A percentile compares a stretch with the other conserved stretches of the same genome.
These are phyloP conservation scores for Agrotis puta DNA, from an alignment of 2,888 invertebrate genomes.

Conservation along the genomic window DNA sequence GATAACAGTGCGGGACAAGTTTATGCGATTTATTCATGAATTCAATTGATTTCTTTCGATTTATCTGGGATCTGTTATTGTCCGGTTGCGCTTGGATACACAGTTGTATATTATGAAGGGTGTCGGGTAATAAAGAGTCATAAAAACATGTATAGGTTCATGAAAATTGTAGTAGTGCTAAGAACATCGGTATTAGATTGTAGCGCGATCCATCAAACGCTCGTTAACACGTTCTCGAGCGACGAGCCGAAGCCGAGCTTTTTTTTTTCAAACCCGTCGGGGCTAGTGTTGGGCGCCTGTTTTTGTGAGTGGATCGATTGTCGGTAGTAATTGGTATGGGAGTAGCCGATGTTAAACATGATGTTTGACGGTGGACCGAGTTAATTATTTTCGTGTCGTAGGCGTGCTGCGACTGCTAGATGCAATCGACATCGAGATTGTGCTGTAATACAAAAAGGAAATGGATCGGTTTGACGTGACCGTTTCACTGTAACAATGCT, in stretches of 20 bases:
- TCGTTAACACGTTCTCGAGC: conserved; percentile 86
- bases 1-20: conserved; percentile 81
- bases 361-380: conserved; percentile 86
- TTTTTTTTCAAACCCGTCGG: conserved; percentile 77
- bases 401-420: conserved; percentile 83
- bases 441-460: conserved; percentile 79
- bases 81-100: conserved; percentile 59
- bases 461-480: conserved; percentile 80
- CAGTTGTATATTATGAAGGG: conserved; percentile 69
- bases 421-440: conserved; percentile 84
- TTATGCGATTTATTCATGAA: conserved; percentile 88
- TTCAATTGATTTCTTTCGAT: conserved; percentile 86
- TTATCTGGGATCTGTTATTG: conserved; percentile 80
- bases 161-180: conserved; percentile 76
- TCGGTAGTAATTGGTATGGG: conserved; percentile 90
- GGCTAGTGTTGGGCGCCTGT: conserved; percentile 83
- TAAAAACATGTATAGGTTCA: conserved; percentile 77
- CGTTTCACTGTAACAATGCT: conserved; percentile 72
- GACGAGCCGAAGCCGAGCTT: conserved; percentile 70
- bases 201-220: conserved; percentile 87
- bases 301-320: conserved; percentile 85
- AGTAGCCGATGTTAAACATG: conserved; percentile 89
- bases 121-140: conserved; percentile 74
- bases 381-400: conserved; percentile 90
- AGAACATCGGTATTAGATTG: conserved; percentile 81